Evolutionary conservation across 2,888 invertebrate species (phyloP), one percentile per base, ranked within the genome.

Genomic region (Nasonia oneida): DNA sequence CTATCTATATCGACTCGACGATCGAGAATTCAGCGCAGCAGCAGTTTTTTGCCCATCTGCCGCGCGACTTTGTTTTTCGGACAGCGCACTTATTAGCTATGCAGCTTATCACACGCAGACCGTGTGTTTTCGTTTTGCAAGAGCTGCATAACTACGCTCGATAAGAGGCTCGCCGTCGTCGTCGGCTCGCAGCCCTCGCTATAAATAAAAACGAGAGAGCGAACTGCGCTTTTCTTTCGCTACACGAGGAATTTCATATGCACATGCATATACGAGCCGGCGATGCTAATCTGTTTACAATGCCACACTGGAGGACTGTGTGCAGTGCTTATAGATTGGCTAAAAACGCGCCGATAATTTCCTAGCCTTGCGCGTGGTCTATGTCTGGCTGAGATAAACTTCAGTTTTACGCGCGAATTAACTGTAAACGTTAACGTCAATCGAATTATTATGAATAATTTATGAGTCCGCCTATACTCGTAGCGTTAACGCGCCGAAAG

Each of bases 91-190:
- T 47, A 10, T 2, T 10, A 42, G 6, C 12, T 47, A 12, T 10
- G 10, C 18, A 15, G 53, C 18, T 61, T 61, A 61, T 61, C 57
- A n/a, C 8, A 61, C 53, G 3, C 18, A 18, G 53, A 18, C 6
- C 2, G 53, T 6, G 18, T 14, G 53, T 61, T 61, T 61, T 18
- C 57, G 57, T 61, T 61, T 61, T 61, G 57, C 57, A 61, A 61
- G 15, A 0, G 53, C 57, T 61, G 57, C 57, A 23, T 15, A 18
- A 3, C 15, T n/a, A 6, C 57, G 57, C 57, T 61, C 67, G 67
- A 67, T 67, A 67, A 67, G 67, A 67, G 67, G 29, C 67, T 29
- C 64, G 8, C 18, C 53, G 53, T 18, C 53, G 57, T n/a, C 57
- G 57, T 2, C 57, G 64, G 23, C 57, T 61, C 23, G 23, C 23